phyloP scores from a whole-genome alignment of 2,113 vertebrate species.

The Murina feae region DNA sequence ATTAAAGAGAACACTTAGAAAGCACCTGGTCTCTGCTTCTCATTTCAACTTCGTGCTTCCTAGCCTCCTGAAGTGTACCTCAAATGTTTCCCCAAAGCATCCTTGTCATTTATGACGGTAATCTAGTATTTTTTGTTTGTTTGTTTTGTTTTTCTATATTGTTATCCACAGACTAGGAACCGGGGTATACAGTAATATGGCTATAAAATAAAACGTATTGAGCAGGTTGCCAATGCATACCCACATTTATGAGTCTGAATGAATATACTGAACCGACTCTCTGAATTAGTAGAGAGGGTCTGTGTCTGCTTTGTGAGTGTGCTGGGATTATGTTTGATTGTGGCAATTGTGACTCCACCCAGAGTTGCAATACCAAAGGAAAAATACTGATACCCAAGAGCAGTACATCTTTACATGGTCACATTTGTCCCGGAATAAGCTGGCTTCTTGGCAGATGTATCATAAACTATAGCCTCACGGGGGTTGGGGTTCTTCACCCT shows the following conservation, averaged over 20 bases:
- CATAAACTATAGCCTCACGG: conserved; percentile 82
- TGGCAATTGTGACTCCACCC: conserved; percentile 76
- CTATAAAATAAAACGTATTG: neutral
- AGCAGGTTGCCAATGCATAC: neutral
- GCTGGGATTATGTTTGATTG: conserved; percentile 82
- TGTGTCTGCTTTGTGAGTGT: conserved; percentile 67
- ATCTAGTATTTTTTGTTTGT: neutral
- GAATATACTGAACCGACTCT: conserved; percentile 82
- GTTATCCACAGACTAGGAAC: neutral
- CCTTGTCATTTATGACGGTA: neutral
- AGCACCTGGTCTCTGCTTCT: neutral
- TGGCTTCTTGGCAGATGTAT: conserved; percentile 85
- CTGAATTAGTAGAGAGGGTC: conserved; percentile 81
- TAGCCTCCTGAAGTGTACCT: neutral
- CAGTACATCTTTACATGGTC: conserved; percentile 83
- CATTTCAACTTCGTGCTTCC: neutral
- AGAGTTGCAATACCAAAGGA: conserved; percentile 82
- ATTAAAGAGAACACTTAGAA: neutral
- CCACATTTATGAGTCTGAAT: conserved; percentile 65
- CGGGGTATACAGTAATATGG: neutral
- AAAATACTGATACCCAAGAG: conserved; percentile 82
- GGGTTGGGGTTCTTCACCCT: conserved; percentile 86
- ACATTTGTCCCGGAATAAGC: conserved; percentile 57
- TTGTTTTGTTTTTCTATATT: neutral
- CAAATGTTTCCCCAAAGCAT: neutral